Percentiles rank a stretch among this genome's conserved stretches.
phyloP scores from a whole-genome alignment of 2,888 invertebrate species.

The Sphaeridia pumilis region DNA sequence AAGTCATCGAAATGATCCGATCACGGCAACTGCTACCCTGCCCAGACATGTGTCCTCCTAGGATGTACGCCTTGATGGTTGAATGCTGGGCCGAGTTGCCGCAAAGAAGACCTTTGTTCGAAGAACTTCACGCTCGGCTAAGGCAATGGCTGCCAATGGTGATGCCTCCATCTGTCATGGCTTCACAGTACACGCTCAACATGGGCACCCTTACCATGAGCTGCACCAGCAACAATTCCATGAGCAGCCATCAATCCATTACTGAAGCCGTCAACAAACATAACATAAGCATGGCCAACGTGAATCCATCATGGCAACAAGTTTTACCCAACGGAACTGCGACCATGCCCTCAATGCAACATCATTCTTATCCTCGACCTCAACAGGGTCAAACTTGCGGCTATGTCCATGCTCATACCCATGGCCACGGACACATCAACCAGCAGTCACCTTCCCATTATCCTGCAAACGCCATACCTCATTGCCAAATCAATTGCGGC shows the following conservation, averaged over 20 bases:
- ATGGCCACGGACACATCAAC: too few species aligned
- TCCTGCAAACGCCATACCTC: conserved; percentile 33
- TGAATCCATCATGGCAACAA: conserved; percentile 9
- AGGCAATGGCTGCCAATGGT: conserved; percentile 50
- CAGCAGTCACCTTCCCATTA: conserved; percentile 33
- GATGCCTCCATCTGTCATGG: conserved; percentile 8
- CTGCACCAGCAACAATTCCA: conserved; percentile 36
- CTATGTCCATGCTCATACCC: neutral
- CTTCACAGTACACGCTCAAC: conserved; percentile 5
- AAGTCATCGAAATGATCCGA: conserved; percentile 93
- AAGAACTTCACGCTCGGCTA: conserved; percentile 76
- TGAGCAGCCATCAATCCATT: conserved; percentile 38
- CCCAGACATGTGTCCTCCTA: conserved; percentile 76
- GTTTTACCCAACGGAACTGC: conserved; percentile 12
- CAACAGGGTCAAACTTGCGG: conserved; percentile 17
- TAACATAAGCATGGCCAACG: conserved; percentile 40
- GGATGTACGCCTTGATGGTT: conserved; percentile 89
- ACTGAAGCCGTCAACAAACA: conserved; percentile 46
- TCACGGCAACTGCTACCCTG: conserved; percentile 83
- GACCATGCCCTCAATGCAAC: conserved; percentile 6
- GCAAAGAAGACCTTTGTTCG: conserved; percentile 78
- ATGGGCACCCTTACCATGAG: conserved; percentile 27
- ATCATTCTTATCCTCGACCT: conserved; percentile 14
- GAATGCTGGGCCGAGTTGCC: conserved; percentile 98
- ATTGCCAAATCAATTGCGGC: conserved; percentile 34